phyloP scores from a whole-genome alignment of 2,797 vertebrate genomes.

The Lophius americanus region DNA sequence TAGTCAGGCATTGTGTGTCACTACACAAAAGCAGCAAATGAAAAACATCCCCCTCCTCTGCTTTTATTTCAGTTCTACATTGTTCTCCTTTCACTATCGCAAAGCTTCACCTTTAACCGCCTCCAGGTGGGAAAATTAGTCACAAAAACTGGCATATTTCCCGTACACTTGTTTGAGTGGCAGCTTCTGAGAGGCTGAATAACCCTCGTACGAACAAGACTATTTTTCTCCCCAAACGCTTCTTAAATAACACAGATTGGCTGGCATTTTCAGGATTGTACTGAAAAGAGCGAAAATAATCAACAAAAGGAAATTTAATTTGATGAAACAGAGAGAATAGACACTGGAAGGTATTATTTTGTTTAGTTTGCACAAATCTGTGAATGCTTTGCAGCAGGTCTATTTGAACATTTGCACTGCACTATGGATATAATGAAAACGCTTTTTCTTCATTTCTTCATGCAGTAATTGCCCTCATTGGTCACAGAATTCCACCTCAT shows the following conservation, averaged over 20 bases:
- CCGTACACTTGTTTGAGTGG: slow-evolving; percentile 38
- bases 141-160: slow-evolving; percentile 37
- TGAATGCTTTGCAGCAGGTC: slow-evolving; percentile 22
- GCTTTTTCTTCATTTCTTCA: slow-evolving; percentile 46
- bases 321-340: slow-evolving; percentile 1
- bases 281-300: neutral
- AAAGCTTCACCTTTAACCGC: neutral
- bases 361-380: slow-evolving; percentile 11
- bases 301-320: neutral
- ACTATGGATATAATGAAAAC: slow-evolving; percentile 43
- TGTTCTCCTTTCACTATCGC: slow-evolving; percentile 28
- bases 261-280: slow-evolving; percentile 11
- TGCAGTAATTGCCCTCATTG: slow-evolving; percentile 24
- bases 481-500: slow-evolving; percentile 20
- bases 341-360: neutral
- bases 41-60: neutral
- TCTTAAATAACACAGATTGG: slow-evolving; percentile 26
- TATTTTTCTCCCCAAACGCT: slow-evolving; percentile 32
- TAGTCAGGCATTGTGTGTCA: slow-evolving; percentile 38
- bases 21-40: slow-evolving; percentile 20
- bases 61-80: slow-evolving; percentile 34
- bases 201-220: slow-evolving; percentile 21
- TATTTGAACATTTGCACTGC: slow-evolving; percentile 17
- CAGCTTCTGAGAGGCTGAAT: slow-evolving; percentile 30
- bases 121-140: slow-evolving; percentile 37